These are phyloP conservation scores for Hippocampus mohnikei DNA, from an alignment of 2,113 vertebrate species.

Conservation along the genomic window DNA sequence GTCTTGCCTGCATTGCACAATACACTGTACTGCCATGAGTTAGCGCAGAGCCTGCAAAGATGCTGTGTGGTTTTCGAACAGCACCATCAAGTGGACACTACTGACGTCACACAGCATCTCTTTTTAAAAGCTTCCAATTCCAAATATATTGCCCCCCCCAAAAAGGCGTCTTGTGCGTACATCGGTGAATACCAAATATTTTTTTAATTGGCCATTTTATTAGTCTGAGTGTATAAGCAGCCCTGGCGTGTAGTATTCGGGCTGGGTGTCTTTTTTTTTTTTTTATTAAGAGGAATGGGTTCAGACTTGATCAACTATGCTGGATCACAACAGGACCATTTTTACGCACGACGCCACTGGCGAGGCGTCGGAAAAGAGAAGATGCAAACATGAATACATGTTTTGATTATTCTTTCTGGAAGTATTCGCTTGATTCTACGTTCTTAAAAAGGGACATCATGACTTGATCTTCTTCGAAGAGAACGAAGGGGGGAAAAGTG, in stretches of 20 bases:
- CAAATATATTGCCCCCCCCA: background rate
- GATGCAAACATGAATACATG: slow-evolving; percentile 14
- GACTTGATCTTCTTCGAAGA: slow-evolving; percentile 36
- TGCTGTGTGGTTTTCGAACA: slow-evolving; percentile 40
- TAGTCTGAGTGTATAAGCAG: background rate
- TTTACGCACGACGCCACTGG: slow-evolving; percentile 48
- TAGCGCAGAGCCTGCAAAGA: background rate
- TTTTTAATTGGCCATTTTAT: background rate
- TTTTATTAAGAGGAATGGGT: background rate
- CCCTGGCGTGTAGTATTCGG: background rate
- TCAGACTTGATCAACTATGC: slow-evolving; percentile 12
- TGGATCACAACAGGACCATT: background rate
- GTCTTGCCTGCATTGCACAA: background rate
- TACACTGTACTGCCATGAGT: background rate
- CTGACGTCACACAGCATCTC: slow-evolving; percentile 21
- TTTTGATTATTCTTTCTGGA: background rate
- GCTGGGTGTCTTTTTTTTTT: background rate
- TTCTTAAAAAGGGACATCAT: slow-evolving; percentile 59
- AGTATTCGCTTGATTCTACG: slow-evolving; percentile 49
- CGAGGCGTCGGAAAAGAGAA: slow-evolving; percentile 9
- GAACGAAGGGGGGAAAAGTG: slow-evolving; percentile 57
- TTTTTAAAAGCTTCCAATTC: background rate
- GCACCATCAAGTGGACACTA: slow-evolving; percentile 66
- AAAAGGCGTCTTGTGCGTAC: slow-evolving; percentile 17
- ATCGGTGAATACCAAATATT: background rate